Evolutionary conservation across 1,140 invertebrate genomes (phyloP), one percentile per base, ranked within the genome.

Genomic region (Apis cerana): DNA sequence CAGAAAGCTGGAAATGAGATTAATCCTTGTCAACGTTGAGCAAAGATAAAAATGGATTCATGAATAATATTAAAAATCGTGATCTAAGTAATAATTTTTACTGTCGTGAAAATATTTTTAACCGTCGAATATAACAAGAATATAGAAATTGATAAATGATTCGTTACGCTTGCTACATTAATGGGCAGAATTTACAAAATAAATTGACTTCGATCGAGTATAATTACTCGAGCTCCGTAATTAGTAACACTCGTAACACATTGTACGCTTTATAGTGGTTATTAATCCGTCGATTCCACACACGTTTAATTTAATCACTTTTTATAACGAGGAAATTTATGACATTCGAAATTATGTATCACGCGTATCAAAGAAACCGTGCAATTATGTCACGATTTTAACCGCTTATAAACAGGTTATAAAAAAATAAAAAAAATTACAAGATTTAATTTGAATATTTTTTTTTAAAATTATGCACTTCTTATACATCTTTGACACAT

Each of bases 161-260:
- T 71, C 15, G 17, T 71, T 58, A 43, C 27, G 15, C 1, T 27
- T 33, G 8, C 17, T 21, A 58, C 9, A 50, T 70, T 52, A 56
- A 71, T 56, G 17, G 11, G 2, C 15, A 23, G 58, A 27, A 19
- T 13, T 21, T 11, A 0, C 19, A 9, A 17, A 11, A 17, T 21
- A 58, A 71, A 71, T 19, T 71, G 52, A 33, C 69, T 71, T 68
- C 67, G 43, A 68, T n/a, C 65, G 17, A 7, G 33, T 71, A 17
- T 23, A 56, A 71, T 71, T 71, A 71, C 50, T 43, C 50, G 12
- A 58, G 50, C 50, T n/a, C n/a, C 33, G 23, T 71, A 71, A 71
- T 71, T 56, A 71, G 67, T 19, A 54, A 71, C 50, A 56, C 70
- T 71, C 11, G 19, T 33, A 21, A 71, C 15, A 10, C 8, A 56